Evolutionary conservation across 2,888 invertebrate species (phyloP).

Genomic region (Eumacrocentrus americanus): DNA sequence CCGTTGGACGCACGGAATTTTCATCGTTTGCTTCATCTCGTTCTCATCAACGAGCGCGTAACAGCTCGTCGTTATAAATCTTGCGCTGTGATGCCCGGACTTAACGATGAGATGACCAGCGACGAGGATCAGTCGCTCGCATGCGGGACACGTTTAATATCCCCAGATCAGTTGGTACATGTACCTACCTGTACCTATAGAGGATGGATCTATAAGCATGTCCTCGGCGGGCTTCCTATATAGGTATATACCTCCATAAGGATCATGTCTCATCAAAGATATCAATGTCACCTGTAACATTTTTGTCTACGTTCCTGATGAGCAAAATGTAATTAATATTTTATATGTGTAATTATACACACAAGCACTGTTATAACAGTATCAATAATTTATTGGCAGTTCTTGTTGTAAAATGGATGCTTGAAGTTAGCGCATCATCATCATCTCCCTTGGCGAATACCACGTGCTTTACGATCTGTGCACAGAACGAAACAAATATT

Average conservation of each 20-base stretch:
- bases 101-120: slow-evolving; percentile 40
- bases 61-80: background rate
- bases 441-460: no score
- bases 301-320: background rate
- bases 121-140: slow-evolving; percentile 27
- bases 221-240: no score
- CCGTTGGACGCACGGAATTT: no score
- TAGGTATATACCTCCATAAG: no score
- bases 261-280: background rate
- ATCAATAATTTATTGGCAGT: background rate
- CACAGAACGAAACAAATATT: background rate
- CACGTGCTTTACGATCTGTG: background rate
- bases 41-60: background rate
- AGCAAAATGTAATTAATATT: background rate
- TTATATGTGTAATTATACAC: background rate
- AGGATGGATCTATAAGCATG: no score
- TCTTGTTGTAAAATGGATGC: no score
- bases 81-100: slow-evolving; percentile 4
- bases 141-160: slow-evolving; percentile 43
- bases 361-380: background rate
- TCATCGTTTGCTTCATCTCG: background rate
- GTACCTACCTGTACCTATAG: background rate
- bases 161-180: slow-evolving; percentile 25
- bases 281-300: background rate
- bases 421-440: no score